These are phyloP conservation scores for Serripes groenlandicus DNA, from an alignment of 2,888 invertebrate genomes.

Conservation along the genomic window DNA sequence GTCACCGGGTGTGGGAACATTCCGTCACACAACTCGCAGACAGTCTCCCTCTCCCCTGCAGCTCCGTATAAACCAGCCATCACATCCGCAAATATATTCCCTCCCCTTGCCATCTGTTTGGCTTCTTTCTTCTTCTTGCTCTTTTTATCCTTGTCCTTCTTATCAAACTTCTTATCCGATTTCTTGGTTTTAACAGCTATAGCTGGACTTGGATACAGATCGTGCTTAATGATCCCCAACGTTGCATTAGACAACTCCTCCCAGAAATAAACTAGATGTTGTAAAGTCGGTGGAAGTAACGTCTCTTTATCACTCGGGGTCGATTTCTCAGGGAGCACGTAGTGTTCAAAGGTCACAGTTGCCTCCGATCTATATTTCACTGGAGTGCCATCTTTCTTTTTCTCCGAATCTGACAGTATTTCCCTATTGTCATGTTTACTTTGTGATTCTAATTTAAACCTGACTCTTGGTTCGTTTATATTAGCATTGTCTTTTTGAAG, in stretches of 20 bases:
- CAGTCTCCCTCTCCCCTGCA: slow-evolving; percentile 86
- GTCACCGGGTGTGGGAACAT: slow-evolving; percentile 91
- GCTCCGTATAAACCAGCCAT: slow-evolving; percentile 71
- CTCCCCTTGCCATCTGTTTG: slow-evolving; percentile 83
- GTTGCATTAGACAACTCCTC: slow-evolving; percentile 91
- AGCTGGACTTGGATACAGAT: slow-evolving; percentile 89
- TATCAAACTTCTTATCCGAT: slow-evolving; percentile 81
- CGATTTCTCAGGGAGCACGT: slow-evolving; percentile 57
- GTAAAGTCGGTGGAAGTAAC: slow-evolving; percentile 93
- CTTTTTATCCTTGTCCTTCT: slow-evolving; percentile 81
- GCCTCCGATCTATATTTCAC: slow-evolving; percentile 78
- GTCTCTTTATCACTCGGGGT: slow-evolving; percentile 72
- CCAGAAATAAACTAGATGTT: slow-evolving; percentile 95
- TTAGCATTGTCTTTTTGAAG: slow-evolving; percentile 75
- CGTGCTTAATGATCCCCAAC: slow-evolving; percentile 88
- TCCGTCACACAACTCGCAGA: slow-evolving; percentile 95
- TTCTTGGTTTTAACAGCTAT: slow-evolving; percentile 78
- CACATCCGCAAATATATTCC: slow-evolving; percentile 80
- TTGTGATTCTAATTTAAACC: slow-evolving; percentile 79
- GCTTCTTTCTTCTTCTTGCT: slow-evolving; percentile 89
- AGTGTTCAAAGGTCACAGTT: slow-evolving; percentile 67
- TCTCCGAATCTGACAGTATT: slow-evolving; percentile 67
- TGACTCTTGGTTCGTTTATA: slow-evolving; percentile 80
- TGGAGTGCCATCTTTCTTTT: slow-evolving; percentile 58
- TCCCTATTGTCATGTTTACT: slow-evolving; percentile 65